Conservation (phyloP, 2,797 vertebrate species). For the Fistularia tabacaria region DNA sequence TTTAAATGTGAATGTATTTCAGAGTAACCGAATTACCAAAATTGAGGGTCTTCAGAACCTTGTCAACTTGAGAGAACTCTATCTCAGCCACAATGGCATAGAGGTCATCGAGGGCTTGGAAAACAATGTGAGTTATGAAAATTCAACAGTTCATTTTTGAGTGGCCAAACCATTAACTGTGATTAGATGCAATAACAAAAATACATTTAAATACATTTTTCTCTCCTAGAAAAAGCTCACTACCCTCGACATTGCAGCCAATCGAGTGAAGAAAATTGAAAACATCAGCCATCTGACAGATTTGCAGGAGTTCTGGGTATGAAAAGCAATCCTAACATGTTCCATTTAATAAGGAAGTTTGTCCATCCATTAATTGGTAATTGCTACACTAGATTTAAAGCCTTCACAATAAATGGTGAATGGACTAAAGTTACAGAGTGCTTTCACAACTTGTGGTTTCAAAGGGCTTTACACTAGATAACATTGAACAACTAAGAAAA, state of each 20-base stretch:
- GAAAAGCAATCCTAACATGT: constrained; percentile 13
- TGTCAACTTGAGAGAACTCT: constrained; percentile 88
- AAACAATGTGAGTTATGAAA: constrained; percentile 86
- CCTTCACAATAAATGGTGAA: no score
- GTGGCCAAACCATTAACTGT: constrained; percentile 4
- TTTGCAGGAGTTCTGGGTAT: constrained; percentile 97
- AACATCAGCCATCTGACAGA: constrained; percentile 93
- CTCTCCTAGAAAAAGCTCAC: constrained; percentile 89
- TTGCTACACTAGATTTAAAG: neutral
- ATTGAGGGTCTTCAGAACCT: constrained; percentile 93
- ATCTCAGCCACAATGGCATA: constrained; percentile 97
- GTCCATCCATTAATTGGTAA: neutral
- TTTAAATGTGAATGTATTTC: constrained; percentile 24
- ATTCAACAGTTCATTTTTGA: constrained; percentile 5
- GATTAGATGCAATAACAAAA: constrained; percentile 5
- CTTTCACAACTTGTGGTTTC: no score
- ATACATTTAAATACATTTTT: constrained; percentile 12
- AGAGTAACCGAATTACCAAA: constrained; percentile 98
- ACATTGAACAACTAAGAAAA: no score
- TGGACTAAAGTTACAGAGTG: no score
- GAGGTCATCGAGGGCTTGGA: constrained; percentile 97
- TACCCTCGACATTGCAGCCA: constrained; percentile 94
- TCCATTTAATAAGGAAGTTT: neutral
- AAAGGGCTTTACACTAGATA: no score
- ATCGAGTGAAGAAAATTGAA: constrained; percentile 97